A percentile compares a stretch with the other conserved stretches of the same genome.
Conservation (phyloP, 2,888 invertebrate genomes). For the Phoenoteleia sp. region DNA sequence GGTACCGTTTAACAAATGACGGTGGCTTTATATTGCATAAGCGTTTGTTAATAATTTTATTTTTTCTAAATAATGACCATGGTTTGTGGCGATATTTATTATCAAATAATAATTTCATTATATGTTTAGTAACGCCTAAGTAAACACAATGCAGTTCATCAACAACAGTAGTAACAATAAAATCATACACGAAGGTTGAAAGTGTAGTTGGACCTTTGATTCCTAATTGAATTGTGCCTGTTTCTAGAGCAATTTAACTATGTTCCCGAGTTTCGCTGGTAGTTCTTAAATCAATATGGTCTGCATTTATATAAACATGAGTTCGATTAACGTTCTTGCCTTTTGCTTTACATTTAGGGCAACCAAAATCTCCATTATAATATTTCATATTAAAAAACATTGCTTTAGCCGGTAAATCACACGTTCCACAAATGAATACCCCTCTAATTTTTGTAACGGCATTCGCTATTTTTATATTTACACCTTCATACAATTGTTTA, state of each 20-base stretch:
- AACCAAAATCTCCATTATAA: not conserved
- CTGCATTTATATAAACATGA: not conserved
- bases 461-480: slow-evolving; percentile 6
- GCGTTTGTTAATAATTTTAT: not conserved
- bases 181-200: slow-evolving; percentile 41
- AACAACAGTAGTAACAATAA: slow-evolving; percentile 53
- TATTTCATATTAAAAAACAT: not conserved
- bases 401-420: slow-evolving; percentile 3
- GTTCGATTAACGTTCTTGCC: not conserved
- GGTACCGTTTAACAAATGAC: slow-evolving; percentile 10
- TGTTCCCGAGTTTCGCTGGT: not conserved
- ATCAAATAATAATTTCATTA: slow-evolving; percentile 56
- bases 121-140: slow-evolving; percentile 57
- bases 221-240: not conserved
- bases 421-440: not conserved
- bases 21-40: slow-evolving; percentile 13
- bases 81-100: not conserved
- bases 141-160: slow-evolving; percentile 71
- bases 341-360: not conserved
- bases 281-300: not conserved
- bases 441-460: too few relatives aligned
- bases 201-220: slow-evolving; percentile 67
- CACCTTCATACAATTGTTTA: slow-evolving; percentile 19
- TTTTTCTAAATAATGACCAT: not conserved
- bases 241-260: not conserved